Base-by-base conservation (phyloP, 2,888 invertebrate species). In the Thecocarcelia acutangulata region DNA sequence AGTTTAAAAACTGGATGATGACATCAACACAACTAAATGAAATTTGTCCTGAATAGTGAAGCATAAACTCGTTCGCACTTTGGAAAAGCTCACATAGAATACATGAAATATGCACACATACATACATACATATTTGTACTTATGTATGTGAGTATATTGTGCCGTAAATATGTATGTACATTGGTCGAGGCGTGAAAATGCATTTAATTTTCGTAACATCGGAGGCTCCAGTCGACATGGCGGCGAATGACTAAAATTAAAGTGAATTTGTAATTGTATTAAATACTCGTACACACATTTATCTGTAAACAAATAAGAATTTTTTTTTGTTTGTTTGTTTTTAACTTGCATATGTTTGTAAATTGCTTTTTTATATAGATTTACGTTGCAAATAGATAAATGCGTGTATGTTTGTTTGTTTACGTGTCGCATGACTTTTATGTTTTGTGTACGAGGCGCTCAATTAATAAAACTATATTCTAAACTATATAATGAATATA, bases 171-270 rank as follows among this genome's bases (percentile, higher is more conserved):
- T 33, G 33, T 8, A 24, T 21, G 61, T 21, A 72, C 21, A 44
- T 33, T 50, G 58, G 69, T 52, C 21, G 64, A 82, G 82, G 78
- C 82, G 74, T 78, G 82, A 78, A 70, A 84, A 82, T 84, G 83
- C 83, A 84, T 85, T 85, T 84, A 84, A 85, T 85, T 85, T 84
- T 81, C 83, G 70, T 83, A 84, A 82, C 84, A 74, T 69, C 52
- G 54, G 75, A 84, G 82, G 87, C 88, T 88, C 88, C 87, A 87
- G 88, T 84, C 89, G 81, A 85, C 83, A 64, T 85, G 85, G 86
- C 87, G 85, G 85, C 88, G 72, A 68, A 13, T 52, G 37, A 73
- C 63, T 72, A 72, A 70, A 72, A 68, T 52, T 73, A 79, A 73
- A 70, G 58, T 46, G 19, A 48, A 61, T 73, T 59, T 56, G 6